Evolutionary conservation across 2,797 vertebrate genomes (phyloP).

Genomic region (Pseudocheirus occidentalis): DNA sequence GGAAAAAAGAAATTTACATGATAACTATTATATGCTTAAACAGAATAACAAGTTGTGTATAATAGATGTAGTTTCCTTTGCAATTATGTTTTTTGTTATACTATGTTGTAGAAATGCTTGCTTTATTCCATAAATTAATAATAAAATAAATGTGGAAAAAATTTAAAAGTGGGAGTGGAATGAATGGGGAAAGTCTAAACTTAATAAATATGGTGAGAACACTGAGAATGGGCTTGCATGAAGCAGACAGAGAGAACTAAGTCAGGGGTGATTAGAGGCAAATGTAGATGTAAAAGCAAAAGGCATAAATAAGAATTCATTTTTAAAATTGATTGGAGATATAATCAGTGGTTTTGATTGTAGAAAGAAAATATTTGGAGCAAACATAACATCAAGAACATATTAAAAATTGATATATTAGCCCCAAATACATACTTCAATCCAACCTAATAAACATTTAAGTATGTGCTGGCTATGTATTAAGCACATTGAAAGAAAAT

Average conservation of each 20-base stretch:
- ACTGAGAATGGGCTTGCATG: not conserved
- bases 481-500: not conserved
- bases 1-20: not conserved
- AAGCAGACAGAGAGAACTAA: not conserved
- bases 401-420: not conserved
- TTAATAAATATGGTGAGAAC: not conserved
- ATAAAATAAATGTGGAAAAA: not conserved
- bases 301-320: not conserved
- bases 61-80: not conserved
- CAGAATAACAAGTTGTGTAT: not conserved
- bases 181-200: not conserved
- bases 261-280: not conserved
- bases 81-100: not conserved
- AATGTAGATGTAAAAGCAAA: not conserved
- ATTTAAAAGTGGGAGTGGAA: not conserved
- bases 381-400: not conserved
- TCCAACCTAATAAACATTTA: not conserved
- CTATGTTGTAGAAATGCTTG: not conserved
- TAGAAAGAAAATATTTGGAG: not conserved
- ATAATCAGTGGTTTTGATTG: not conserved
- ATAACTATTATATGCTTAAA: not conserved
- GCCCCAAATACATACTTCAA: not conserved
- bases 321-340: not conserved
- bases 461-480: not conserved
- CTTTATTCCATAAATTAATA: not conserved